Base-by-base conservation (phyloP, 2,888 invertebrate species). In the Scaptomyza parva region DNA sequence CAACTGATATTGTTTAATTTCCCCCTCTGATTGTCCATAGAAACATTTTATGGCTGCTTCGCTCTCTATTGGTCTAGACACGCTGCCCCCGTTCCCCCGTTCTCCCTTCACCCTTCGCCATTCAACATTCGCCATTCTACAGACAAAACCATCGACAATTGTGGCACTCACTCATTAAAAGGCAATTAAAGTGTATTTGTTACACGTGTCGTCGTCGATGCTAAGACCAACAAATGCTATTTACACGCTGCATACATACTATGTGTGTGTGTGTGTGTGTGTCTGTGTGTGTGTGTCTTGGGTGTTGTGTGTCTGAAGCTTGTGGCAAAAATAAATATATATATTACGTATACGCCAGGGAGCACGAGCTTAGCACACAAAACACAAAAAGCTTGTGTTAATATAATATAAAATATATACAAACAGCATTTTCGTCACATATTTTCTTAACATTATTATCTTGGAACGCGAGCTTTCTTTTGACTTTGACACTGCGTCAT, bases 151-250 rank as follows among this genome's bases (percentile, higher is more conserved):
- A 17, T 3, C 30, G 35, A 40, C 40, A 41, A n/a, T 65, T 24
- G 51, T 20, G 44, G 39, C 63, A 57, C 62, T 71, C 66, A 86
- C 62, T 71, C 69, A 86, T 83, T 86, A 84, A 67, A 80, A 80
- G 65, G 66, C 75, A 80, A 84, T 77, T 71, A 74, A 57, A 65
- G 68, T 45, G 54, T 45, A 59, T 78, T 68, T 54, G 51, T 41
- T 50, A 64, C 64, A 73, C 59, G 75, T 54, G 59, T 68, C n/a
- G n/a, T n/a, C n/a, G 43, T 33, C 37, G 1, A 37, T 17, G 14
- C 14, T 17, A 35, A 14, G 8, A 35, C 35, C 35, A 37, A 37
- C 37, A 37, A 35, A 35, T 35, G n/a, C 33, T 37, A 17, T 17
- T 17, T 17, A 9, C 37, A 14, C 14, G 14, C n/a, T 14, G 14